A percentile compares a stretch with the other conserved stretches of the same genome.
Evolutionary conservation across 1,140 invertebrate species (phyloP).

Genomic region (Microplitis demolitor): DNA sequence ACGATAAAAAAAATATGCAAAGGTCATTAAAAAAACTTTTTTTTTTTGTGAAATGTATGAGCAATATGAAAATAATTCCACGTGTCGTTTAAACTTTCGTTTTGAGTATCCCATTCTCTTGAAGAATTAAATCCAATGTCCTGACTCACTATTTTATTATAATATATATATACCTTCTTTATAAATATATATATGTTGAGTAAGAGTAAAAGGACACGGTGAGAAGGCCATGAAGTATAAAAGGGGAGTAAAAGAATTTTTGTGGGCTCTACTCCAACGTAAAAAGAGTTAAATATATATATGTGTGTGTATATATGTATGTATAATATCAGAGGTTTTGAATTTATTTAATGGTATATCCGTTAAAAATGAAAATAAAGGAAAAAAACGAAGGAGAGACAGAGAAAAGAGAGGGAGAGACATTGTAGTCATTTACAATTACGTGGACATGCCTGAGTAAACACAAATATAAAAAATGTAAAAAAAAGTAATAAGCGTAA

Average conservation of each 20-base stretch:
- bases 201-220: slow-evolving; percentile 26
- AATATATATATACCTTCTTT: slow-evolving; percentile 6
- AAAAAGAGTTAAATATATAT: background rate
- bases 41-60: background rate
- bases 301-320: background rate
- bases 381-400: too few relatives aligned
- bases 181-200: slow-evolving; percentile 2
- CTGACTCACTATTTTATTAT: background rate
- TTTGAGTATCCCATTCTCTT: background rate
- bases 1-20: too few relatives aligned
- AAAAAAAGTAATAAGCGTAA: too few relatives aligned
- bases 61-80: background rate
- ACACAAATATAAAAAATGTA: too few relatives aligned
- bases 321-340: background rate
- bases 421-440: too few relatives aligned
- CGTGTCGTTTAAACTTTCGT: too few relatives aligned
- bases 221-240: slow-evolving; percentile 3
- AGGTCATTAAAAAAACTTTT: background rate
- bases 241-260: background rate
- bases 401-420: too few relatives aligned
- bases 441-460: too few relatives aligned
- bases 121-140: background rate
- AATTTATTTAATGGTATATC: too few relatives aligned
- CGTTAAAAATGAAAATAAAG: too few relatives aligned
- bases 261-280: background rate